Conservation (phyloP, 2,113 vertebrate species). For the Etia nguti region DNA sequence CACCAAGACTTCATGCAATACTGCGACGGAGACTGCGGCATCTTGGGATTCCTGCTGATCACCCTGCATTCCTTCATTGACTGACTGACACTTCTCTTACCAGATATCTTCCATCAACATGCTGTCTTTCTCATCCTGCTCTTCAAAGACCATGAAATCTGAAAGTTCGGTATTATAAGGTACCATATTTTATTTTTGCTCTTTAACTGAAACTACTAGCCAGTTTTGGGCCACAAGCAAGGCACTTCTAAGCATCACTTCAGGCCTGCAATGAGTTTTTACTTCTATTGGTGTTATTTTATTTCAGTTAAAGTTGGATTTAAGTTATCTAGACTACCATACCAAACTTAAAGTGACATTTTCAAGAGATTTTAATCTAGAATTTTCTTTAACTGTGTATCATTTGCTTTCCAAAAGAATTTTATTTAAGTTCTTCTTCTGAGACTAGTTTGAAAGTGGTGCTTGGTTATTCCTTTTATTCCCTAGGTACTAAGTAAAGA, state of each 20-base stretch:
- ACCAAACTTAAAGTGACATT: neutral
- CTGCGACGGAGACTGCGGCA: neutral
- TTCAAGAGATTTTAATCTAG: neutral
- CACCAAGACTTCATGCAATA: fast-evolving
- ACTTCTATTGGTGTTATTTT: neutral
- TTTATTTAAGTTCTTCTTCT: neutral
- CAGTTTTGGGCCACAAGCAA: neutral
- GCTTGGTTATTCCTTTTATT: too few relatives aligned
- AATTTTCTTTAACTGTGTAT: neutral
- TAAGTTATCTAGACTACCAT: too few relatives aligned
- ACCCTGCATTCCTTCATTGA: neutral
- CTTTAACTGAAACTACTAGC: neutral
- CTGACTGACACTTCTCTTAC: neutral
- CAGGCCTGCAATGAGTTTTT: neutral
- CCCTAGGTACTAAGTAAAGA: too few relatives aligned
- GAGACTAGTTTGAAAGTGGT: neutral
- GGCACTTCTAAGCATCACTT: neutral
- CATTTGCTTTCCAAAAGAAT: neutral
- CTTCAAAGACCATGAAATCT: neutral
- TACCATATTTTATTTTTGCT: neutral
- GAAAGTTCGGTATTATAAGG: neutral
- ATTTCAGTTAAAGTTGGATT: neutral
- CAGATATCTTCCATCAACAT: neutral
- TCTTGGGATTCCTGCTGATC: neutral
- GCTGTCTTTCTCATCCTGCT: neutral